Base-by-base conservation (phyloP, 2,888 invertebrate species). In the Bedellia somnulentella region DNA sequence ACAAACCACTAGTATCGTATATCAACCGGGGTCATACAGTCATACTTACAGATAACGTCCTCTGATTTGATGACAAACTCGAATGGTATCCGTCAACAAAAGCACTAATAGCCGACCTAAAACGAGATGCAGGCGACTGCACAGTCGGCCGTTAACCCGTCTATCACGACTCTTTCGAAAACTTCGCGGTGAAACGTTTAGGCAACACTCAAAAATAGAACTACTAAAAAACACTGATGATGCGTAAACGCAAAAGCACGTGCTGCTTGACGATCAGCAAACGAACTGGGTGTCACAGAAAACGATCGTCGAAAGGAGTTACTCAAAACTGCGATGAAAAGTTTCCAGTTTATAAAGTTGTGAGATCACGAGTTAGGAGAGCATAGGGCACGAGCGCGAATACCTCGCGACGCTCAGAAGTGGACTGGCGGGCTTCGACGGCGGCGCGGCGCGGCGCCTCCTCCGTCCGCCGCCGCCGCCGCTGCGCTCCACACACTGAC, bases 131-230 rank as follows among this genome's bases (percentile, higher is more conserved):
- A 67, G 64, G n/a, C 49, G 49, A 51, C 48, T 63, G 70, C 67
- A 68, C 57, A 54, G 57, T 56, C 62, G 46, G 67, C 56, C 75
- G 71, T 73, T 73, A 52, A 75, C 73, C 75, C 70, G 68, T 41
- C 58, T 55, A 49, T 52, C 58, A 46, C 56, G 59, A 57, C 55
- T 70, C 73, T 73, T 71, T 71, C 70, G 68, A 71, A 73, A 73
- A 75, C 70, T 70, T 67, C 55, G 59, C 62, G 52, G 53, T 50
- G 60, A 57, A 60, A 61, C 62, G 73, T 67, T 71, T 66, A 66
- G 61, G 67, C 63, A 61, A 67, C 67, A 73, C 68, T 71, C 73
- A 71, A 71, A 75, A 75, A 75, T 75, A 73, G 75, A 71, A 57
- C 57, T 59, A 60, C 51, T 48, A 23, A 18, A 5, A 52, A 47